Percentiles rank a stretch among this genome's conserved stretches.
Conservation (phyloP, 2,888 invertebrate species). For the Stenchaetothrips biformis region DNA sequence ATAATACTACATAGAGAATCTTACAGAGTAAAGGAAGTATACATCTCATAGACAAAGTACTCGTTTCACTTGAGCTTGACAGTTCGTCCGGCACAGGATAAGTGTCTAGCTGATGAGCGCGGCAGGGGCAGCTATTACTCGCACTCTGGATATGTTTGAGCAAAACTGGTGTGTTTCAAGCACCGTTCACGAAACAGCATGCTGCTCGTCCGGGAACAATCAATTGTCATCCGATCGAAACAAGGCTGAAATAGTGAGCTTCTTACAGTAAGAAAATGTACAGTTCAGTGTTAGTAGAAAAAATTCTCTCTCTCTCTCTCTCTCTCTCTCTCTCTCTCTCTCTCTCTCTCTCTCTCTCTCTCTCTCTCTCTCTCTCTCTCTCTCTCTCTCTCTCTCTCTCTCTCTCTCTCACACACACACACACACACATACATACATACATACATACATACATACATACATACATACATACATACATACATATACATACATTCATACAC, state of each 20-base stretch:
- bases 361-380: conserved; percentile 13
- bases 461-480: neutral
- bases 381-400: conserved; percentile 17
- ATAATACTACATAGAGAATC: too few species aligned
- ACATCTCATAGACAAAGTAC: too few species aligned
- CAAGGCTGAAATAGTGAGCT: neutral
- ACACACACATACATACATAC: neutral
- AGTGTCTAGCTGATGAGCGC: too few species aligned
- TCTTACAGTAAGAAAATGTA: neutral
- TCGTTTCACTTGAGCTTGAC: too few species aligned
- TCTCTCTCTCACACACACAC: neutral
- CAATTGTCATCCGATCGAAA: neutral
- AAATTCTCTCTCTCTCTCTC: neutral
- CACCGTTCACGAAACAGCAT: neutral
- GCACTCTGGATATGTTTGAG: neutral
- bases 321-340: conserved; percentile 15
- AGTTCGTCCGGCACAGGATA: too few species aligned
- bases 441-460: neutral
- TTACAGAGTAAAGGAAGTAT: too few species aligned
- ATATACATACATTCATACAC: neutral
- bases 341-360: conserved; percentile 1
- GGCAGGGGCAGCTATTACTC: too few species aligned
- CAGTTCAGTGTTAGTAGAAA: neutral
- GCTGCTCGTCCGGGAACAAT: neutral
- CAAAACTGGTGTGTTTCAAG: conserved; percentile 8